These are phyloP conservation scores for Scylla paramamosain DNA, from an alignment of 1,140 invertebrate genomes.

Conservation along the genomic window DNA sequence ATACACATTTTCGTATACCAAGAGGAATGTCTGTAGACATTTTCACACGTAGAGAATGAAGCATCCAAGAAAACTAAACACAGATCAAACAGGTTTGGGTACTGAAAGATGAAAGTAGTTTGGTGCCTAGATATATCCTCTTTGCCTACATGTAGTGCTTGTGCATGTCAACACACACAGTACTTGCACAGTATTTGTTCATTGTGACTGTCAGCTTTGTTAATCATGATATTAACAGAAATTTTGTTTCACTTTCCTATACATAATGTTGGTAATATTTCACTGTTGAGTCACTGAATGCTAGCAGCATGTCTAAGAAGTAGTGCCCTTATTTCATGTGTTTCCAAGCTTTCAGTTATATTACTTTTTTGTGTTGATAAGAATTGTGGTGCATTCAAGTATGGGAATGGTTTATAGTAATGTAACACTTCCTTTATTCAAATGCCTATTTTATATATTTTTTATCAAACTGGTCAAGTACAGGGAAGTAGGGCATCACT, in stretches of 20 bases:
- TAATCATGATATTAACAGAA: not conserved
- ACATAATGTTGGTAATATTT: too few relatives aligned
- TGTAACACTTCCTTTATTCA: too few relatives aligned
- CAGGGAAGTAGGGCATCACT: too few relatives aligned
- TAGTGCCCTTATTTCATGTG: too few relatives aligned
- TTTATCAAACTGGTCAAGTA: too few relatives aligned
- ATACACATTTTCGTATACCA: not conserved
- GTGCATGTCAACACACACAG: not conserved
- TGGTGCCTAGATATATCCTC: not conserved
- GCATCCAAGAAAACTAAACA: not conserved
- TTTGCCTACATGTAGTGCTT: not conserved
- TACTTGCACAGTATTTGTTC: constrained; percentile 1
- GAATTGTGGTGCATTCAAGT: too few relatives aligned
- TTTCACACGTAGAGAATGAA: not conserved
- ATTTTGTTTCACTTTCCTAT: not conserved
- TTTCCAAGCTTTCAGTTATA: too few relatives aligned
- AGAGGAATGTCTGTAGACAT: not conserved
- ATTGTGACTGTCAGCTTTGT: not conserved
- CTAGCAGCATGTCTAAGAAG: too few relatives aligned
- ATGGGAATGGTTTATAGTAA: too few relatives aligned
- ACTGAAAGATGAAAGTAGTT: not conserved
- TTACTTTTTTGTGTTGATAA: too few relatives aligned
- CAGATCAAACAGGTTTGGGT: not conserved
- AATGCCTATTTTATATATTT: too few relatives aligned
- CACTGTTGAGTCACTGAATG: too few relatives aligned